phyloP scores from a whole-genome alignment of 2,797 vertebrate species.

The Pseudopleuronectes americanus region DNA sequence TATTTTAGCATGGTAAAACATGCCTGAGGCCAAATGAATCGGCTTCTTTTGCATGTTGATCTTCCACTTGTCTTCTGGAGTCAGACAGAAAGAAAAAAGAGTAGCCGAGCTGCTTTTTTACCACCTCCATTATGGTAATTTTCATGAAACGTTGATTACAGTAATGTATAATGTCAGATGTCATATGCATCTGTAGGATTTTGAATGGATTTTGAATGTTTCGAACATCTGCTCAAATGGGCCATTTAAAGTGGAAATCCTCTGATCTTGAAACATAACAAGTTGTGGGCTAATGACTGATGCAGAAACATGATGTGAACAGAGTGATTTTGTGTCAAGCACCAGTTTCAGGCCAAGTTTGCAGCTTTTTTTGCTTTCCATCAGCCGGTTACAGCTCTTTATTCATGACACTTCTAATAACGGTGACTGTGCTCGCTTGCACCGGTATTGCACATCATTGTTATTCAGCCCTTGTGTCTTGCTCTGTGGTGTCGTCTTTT shows the following conservation, averaged over 20 bases:
- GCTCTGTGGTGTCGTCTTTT: conserved; percentile 34
- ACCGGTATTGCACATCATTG: conserved; percentile 47
- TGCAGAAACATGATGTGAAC: background rate
- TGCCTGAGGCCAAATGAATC: conserved; percentile 47
- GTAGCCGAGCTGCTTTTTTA: conserved; percentile 19
- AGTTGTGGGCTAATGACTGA: conserved; percentile 22
- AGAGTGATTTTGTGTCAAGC: conserved; percentile 2
- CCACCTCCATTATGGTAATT: conserved; percentile 16
- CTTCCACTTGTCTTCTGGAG: conserved; percentile 50
- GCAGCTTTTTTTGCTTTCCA: conserved; percentile 28
- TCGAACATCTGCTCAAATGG: conserved; percentile 35
- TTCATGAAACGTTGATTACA: conserved; percentile 29
- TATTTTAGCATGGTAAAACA: conserved; percentile 62
- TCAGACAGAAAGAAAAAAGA: conserved; percentile 38
- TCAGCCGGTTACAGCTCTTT: conserved; percentile 26
- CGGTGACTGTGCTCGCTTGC: conserved; percentile 39
- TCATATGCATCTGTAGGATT: conserved; percentile 6
- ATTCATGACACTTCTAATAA: conserved; percentile 38
- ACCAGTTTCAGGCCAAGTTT: conserved; percentile 29
- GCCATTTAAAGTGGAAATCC: conserved; percentile 7
- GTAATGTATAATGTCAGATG: conserved; percentile 27
- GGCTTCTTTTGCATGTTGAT: conserved; percentile 61
- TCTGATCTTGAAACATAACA: conserved; percentile 7
- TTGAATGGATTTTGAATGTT: conserved; percentile 19
- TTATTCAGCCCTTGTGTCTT: conserved; percentile 43